phyloP scores from a whole-genome alignment of 2,797 vertebrate genomes.

The Odontamblyopus rebecca region DNA sequence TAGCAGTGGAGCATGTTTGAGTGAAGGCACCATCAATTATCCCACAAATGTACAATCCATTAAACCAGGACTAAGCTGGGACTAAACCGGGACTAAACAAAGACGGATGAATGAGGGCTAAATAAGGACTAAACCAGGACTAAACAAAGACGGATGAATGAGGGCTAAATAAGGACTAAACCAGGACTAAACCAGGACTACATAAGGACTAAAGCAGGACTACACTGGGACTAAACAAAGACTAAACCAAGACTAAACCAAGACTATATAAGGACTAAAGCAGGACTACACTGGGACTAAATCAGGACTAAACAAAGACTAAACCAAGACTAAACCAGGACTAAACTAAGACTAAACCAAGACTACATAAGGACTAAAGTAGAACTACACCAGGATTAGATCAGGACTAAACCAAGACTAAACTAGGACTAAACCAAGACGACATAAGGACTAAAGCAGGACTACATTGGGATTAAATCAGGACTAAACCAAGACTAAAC shows the following conservation, averaged over 20 bases:
- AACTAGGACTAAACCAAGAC: too few species aligned
- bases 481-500: not conserved
- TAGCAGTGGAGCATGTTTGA: slow-evolving; percentile 54
- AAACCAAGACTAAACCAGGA: too few species aligned
- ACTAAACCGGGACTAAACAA: too few species aligned
- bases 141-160: too few species aligned
- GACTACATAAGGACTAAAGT: too few species aligned
- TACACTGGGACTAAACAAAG: too few species aligned
- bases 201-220: too few species aligned
- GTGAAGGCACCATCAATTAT: slow-evolving; percentile 61
- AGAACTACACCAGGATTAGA: not conserved
- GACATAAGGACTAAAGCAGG: slow-evolving; percentile 9
- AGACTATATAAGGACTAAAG: not conserved
- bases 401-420: too few species aligned
- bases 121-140: too few species aligned
- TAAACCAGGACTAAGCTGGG: slow-evolving; percentile 17
- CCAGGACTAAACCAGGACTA: too few species aligned
- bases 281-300: too few species aligned
- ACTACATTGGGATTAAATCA: not conserved
- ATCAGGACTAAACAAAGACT: slow-evolving; percentile 12
- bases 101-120: not conserved
- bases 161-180: too few species aligned
- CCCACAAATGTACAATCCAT: slow-evolving; percentile 3
- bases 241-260: not conserved
- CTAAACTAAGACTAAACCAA: not conserved